A percentile compares a stretch with the other conserved stretches of the same genome.
Evolutionary conservation across 2,113 vertebrate species (phyloP).

Genomic region (Pluvianellus socialis): DNA sequence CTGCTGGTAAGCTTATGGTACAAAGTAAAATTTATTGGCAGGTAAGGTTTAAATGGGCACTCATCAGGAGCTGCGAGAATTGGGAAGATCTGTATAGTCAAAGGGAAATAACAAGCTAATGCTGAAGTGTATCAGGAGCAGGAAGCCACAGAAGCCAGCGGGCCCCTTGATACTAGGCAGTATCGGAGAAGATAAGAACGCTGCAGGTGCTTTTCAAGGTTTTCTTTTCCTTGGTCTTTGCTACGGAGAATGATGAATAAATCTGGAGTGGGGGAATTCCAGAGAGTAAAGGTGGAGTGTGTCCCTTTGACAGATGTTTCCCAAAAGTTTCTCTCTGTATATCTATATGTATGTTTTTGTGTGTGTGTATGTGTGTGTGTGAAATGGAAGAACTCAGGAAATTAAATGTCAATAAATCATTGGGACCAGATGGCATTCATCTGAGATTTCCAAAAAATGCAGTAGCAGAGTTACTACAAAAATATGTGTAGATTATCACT

Average conservation of each 20-base stretch:
- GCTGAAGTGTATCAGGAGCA: neutral
- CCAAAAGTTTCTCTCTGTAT: neutral
- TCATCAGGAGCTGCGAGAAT: neutral
- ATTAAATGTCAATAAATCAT: constrained; percentile 52
- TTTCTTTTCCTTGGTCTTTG: neutral
- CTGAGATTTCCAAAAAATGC: neutral
- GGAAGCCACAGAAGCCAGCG: neutral
- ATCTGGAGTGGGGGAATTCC: neutral
- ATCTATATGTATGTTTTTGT: neutral
- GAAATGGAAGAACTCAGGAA: constrained; percentile 27
- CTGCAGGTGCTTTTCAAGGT: neutral
- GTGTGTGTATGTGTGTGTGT: neutral
- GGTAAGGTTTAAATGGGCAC: neutral
- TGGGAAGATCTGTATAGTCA: neutral
- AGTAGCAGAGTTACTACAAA: constrained; percentile 7
- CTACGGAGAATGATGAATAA: neutral
- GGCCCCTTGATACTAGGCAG: neutral
- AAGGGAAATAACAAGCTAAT: neutral
- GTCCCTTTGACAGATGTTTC: neutral
- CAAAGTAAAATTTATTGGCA: neutral
- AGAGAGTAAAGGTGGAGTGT: neutral
- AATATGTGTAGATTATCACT: constrained; percentile 1
- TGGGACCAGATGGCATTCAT: constrained; percentile 28
- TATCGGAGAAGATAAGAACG: neutral
- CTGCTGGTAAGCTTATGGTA: neutral